Conservation (phyloP, 2,888 invertebrate genomes). For the Eupithecia abbreviata region DNA sequence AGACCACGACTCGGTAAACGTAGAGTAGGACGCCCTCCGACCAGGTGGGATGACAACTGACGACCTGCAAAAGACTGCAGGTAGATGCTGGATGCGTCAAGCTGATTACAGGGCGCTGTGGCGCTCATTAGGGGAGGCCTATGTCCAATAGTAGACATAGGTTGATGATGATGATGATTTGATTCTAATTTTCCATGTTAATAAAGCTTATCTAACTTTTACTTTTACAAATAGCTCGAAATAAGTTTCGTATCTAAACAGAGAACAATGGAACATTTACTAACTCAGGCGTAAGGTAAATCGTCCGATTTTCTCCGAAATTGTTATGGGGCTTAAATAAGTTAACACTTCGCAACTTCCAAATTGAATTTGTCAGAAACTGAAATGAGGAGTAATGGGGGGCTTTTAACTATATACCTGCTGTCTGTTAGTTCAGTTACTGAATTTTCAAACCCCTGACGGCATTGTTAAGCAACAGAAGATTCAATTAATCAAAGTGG, state of each 20-base stretch:
- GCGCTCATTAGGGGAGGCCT: too few relatives aligned
- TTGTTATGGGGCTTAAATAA: slow-evolving; percentile 43
- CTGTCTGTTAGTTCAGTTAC: slow-evolving; percentile 6
- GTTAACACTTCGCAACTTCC: slow-evolving; percentile 43
- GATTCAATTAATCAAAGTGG: background rate
- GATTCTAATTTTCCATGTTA: too few relatives aligned
- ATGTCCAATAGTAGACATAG: too few relatives aligned
- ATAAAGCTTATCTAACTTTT: background rate
- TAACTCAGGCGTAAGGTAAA: slow-evolving; percentile 11
- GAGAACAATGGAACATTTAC: slow-evolving; percentile 5
- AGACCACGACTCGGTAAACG: too few relatives aligned
- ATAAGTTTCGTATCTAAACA: slow-evolving; percentile 11
- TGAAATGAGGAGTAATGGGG: slow-evolving; percentile 37
- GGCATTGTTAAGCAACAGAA: slow-evolving; percentile 6
- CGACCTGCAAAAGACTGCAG: too few relatives aligned
- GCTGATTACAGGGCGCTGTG: too few relatives aligned
- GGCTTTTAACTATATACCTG: slow-evolving; percentile 7
- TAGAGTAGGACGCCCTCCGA: too few relatives aligned
- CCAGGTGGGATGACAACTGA: too few relatives aligned
- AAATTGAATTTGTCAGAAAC: slow-evolving; percentile 44
- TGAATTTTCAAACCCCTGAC: background rate
- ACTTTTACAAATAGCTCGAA: background rate
- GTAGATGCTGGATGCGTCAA: too few relatives aligned
- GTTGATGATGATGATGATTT: too few relatives aligned
- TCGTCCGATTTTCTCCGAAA: slow-evolving; percentile 24